Percentiles rank a stretch among this genome's conserved stretches.
Evolutionary conservation across 2,888 invertebrate species (phyloP).

Genomic region (Linyphia triangularis): DNA sequence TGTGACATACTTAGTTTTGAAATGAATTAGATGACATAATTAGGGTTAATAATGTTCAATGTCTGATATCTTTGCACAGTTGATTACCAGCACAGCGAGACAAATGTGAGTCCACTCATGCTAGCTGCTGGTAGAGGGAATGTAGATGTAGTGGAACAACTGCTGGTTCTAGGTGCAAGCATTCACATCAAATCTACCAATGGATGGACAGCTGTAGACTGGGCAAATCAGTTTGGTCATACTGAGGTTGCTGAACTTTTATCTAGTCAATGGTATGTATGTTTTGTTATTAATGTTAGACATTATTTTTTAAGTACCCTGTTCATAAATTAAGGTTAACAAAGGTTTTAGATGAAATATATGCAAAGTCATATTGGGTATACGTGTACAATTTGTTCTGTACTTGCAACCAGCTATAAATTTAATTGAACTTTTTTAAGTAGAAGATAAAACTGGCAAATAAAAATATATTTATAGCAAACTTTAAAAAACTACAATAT

Average conservation of each 20-base stretch:
- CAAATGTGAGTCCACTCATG: slow-evolving; percentile 87
- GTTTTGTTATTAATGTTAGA: no score
- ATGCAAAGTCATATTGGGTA: no score
- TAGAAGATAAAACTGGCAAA: no score
- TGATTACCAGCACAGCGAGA: slow-evolving; percentile 85
- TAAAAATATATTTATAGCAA: no score
- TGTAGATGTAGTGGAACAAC: slow-evolving; percentile 84
- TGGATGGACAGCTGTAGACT: slow-evolving; percentile 87
- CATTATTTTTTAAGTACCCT: background rate
- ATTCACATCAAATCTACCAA: slow-evolving; percentile 83
- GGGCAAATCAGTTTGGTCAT: slow-evolving; percentile 85
- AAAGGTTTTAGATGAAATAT: no score
- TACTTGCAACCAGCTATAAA: no score
- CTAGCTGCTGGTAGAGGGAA: slow-evolving; percentile 88
- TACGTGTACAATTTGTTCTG: no score
- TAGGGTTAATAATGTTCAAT: background rate
- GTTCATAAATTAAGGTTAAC: background rate
- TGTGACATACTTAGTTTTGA: background rate
- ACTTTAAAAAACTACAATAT: no score
- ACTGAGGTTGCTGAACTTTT: slow-evolving; percentile 84
- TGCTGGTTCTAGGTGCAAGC: slow-evolving; percentile 87
- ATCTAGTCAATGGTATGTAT: slow-evolving; percentile 50
- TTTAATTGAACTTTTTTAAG: no score
- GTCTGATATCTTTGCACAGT: slow-evolving; percentile 79
- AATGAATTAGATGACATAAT: background rate